phyloP scores from a whole-genome alignment of 2,113 vertebrate genomes.

The Ptychochromis oligacanthus region DNA sequence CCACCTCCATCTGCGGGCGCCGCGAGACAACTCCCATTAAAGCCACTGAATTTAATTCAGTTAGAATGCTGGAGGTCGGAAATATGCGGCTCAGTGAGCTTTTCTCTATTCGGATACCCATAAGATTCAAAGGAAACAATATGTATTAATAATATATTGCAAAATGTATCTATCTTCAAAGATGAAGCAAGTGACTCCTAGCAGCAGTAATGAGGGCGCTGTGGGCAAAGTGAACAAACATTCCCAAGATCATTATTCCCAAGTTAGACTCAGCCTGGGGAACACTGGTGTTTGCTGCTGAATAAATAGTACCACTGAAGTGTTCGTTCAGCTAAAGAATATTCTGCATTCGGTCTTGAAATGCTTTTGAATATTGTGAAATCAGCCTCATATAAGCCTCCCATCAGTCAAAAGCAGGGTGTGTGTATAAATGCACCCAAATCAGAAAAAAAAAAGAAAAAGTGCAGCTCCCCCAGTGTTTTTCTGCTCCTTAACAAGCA shows the following conservation, averaged over 20 bases:
- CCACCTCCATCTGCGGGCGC: background rate
- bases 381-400: slow-evolving; percentile 24
- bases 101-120: slow-evolving; percentile 25
- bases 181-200: slow-evolving; percentile 51
- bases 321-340: slow-evolving; percentile 29
- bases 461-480: background rate
- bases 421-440: background rate
- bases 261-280: slow-evolving; percentile 61
- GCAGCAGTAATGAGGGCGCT: slow-evolving; percentile 63
- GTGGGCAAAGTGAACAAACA: slow-evolving; percentile 68
- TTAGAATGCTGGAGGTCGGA: slow-evolving; percentile 23
- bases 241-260: slow-evolving; percentile 68
- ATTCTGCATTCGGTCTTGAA: slow-evolving; percentile 14
- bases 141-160: slow-evolving; percentile 61
- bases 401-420: slow-evolving; percentile 3
- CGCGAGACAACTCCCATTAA: background rate
- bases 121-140: slow-evolving; percentile 60
- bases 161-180: slow-evolving; percentile 59
- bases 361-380: slow-evolving; percentile 38
- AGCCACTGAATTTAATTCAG: slow-evolving; percentile 19
- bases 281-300: slow-evolving; percentile 37
- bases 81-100: slow-evolving; percentile 7
- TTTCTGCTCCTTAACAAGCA: background rate
- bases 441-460: background rate
- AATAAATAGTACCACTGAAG: slow-evolving; percentile 53